Evolutionary conservation across 2,113 vertebrate genomes (phyloP), one percentile per base, ranked within the genome.

Genomic region (Budorcas taxicolor): DNA sequence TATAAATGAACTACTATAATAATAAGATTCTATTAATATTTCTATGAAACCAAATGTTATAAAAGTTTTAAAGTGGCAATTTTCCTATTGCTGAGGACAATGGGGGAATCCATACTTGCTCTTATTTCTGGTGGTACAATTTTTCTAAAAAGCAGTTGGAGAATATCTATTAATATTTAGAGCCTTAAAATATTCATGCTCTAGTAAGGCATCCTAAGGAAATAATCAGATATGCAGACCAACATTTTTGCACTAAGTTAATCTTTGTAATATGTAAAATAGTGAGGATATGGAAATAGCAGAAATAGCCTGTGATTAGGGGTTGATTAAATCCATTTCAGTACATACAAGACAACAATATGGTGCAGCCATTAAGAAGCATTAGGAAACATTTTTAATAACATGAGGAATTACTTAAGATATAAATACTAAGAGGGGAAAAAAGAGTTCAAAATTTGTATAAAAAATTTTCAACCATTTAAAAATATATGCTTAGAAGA

Each of bases 191-290:
- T 90, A 95, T 53, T 60, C 87, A 60, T 82, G 25, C 12, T 50
- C 55, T n/a, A 80, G 67, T 57, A 93, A 95, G 45, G 19, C 87
- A 62, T 47, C 43, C 78, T 52, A 80, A 71, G 80, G n/a, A 85
- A 95, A 86, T 71, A 71, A 67, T 88, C 78, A 78, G 55, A 92
- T 64, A 89, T 11, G 19, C 47, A 93, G 85, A 71, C 50, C 86
- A 95, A 95, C 27, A 80, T 85, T 86, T 90, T 80, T 71, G 45
- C 43, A 58, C 58, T 90, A 85, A 93, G 15, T 71, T 81, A 86
- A 81, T 81, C 29, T 95, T 85, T 90, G 67, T 93, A 71, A 95
- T 80, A 50, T 60, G 27, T 60, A 80, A 80, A 92, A 95, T 84
- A 76, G 33, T 92, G 67, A 95, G 64, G 15, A 85, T 52, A 25